Evolutionary conservation across 2,888 invertebrate genomes (phyloP).

Genomic region (Tryphoninae sp.): DNA sequence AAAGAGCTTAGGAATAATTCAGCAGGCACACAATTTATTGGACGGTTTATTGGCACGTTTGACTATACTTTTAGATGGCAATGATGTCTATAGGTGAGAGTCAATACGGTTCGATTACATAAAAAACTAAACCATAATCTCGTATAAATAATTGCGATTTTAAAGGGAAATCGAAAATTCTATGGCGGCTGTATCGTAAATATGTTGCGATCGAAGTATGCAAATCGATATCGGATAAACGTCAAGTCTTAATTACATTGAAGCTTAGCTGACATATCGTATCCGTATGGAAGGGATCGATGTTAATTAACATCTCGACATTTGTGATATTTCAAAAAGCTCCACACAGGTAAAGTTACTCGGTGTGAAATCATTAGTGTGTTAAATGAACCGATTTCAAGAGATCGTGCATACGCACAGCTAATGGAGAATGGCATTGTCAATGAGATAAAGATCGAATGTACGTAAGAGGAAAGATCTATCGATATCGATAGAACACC

Average conservation of each 20-base stretch:
- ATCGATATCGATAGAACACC: too few relatives aligned
- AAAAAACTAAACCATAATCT: background rate
- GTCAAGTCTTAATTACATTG: background rate
- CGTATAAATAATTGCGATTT: background rate
- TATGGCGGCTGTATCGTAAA: background rate
- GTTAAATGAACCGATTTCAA: too few relatives aligned
- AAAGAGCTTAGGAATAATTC: background rate
- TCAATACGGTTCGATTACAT: background rate
- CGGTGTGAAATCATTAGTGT: too few relatives aligned
- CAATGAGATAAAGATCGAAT: too few relatives aligned
- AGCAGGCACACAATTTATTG: constrained; percentile 54
- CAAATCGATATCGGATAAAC: background rate
- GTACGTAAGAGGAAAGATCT: too few relatives aligned
- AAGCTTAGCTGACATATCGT: background rate
- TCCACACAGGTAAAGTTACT: too few relatives aligned
- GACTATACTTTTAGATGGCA: background rate
- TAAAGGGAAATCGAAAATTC: background rate
- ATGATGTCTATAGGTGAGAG: background rate
- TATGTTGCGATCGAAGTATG: background rate
- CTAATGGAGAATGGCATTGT: too few relatives aligned
- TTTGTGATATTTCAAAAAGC: too few relatives aligned
- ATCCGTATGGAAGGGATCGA: too few relatives aligned
- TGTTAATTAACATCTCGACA: too few relatives aligned
- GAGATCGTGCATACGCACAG: too few relatives aligned
- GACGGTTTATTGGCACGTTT: constrained; percentile 32